Conservation (phyloP, 2,797 vertebrate species). For the Gymnothorax javanicus region DNA sequence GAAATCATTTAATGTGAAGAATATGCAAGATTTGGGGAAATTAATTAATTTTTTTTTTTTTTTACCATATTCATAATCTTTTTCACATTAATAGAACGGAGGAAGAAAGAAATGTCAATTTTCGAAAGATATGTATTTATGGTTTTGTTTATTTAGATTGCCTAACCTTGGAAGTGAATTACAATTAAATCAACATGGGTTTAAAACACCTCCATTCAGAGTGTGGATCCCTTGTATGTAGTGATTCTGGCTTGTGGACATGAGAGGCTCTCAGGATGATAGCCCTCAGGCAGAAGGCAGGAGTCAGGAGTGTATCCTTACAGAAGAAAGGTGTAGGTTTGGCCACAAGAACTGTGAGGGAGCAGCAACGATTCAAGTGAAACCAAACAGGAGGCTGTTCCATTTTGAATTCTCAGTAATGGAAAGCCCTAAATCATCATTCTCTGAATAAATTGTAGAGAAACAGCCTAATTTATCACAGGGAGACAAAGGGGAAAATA, state of each 20-base stretch:
- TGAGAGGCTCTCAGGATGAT: not conserved
- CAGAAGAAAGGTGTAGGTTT: not conserved
- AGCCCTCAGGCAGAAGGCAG: not conserved
- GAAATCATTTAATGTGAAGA: too few species aligned
- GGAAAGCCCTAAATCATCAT: not conserved
- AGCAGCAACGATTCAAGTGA: not conserved
- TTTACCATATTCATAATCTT: too few species aligned
- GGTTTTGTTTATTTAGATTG: not conserved
- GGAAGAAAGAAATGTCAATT: not conserved
- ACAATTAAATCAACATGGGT: not conserved
- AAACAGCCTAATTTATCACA: not conserved
- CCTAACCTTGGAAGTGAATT: not conserved
- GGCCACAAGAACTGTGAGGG: not conserved
- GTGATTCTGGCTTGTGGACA: not conserved
- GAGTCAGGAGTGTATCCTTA: not conserved
- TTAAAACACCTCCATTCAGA: not conserved
- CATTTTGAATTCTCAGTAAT: not conserved
- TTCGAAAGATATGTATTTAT: not conserved
- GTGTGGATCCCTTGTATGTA: not conserved
- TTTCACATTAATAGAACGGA: too few species aligned
- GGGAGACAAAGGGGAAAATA: not conserved
- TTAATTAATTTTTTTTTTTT: too few species aligned
- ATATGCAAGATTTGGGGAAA: too few species aligned
- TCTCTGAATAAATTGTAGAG: not conserved
- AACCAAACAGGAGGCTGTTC: not conserved